These are phyloP conservation scores for Stichodactyla mertensii DNA, from an alignment of 64 coral and sea anemone genomes.

Conservation along the genomic window DNA sequence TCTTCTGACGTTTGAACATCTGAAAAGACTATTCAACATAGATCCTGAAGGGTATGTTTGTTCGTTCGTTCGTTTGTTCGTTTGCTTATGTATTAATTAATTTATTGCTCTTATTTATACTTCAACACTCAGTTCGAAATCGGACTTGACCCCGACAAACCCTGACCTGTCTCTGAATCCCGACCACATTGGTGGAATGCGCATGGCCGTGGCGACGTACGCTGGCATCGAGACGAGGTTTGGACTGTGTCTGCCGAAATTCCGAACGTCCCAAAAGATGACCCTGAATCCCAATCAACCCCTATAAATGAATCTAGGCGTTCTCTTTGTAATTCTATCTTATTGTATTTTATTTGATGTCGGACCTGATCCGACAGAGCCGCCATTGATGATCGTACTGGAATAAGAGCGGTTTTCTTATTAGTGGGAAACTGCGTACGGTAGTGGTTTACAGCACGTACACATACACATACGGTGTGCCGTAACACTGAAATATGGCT, in stretches of 20 bases:
- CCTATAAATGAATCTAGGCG: neutral
- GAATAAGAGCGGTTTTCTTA: too few relatives aligned
- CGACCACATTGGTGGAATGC: slow-evolving; percentile 95
- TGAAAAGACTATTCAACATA: slow-evolving; percentile 72
- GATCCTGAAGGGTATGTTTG: slow-evolving; percentile 79
- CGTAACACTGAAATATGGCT: too few relatives aligned
- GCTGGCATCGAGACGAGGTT: slow-evolving; percentile 98
- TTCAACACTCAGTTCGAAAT: slow-evolving; percentile 20
- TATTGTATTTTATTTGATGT: neutral
- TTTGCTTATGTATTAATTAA: too few relatives aligned
- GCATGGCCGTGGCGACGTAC: slow-evolving; percentile 91
- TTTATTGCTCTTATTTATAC: neutral
- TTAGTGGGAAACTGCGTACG: too few relatives aligned
- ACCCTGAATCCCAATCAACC: slow-evolving; percentile 10
- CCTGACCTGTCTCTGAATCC: slow-evolving; percentile 87
- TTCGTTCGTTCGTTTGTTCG: too few relatives aligned
- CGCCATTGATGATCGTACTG: too few relatives aligned
- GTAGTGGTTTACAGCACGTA: too few relatives aligned
- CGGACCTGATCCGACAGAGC: too few relatives aligned
- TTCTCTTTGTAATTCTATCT: neutral
- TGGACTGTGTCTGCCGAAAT: slow-evolving; percentile 93
- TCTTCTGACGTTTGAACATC: slow-evolving; percentile 82
- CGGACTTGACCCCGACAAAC: slow-evolving; percentile 65
- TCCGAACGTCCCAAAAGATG: slow-evolving; percentile 20
- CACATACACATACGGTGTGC: too few relatives aligned